Evolutionary conservation across 2,113 vertebrate species (phyloP).

Genomic region (Microcebus lehilahytsara): DNA sequence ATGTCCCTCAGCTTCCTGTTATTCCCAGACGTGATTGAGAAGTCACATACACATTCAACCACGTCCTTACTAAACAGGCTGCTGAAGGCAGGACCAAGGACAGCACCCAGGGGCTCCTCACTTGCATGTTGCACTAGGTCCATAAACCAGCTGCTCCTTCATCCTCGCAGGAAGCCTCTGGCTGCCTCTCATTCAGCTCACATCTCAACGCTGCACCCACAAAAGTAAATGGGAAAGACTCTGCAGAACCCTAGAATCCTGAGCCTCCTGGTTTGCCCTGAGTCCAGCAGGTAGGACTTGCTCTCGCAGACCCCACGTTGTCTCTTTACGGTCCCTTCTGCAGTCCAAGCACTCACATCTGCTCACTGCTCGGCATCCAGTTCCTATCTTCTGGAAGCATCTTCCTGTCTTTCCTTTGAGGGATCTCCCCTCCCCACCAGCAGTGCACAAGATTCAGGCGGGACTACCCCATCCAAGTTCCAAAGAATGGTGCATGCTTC

Average conservation of each 20-base stretch:
- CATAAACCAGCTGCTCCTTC: background rate
- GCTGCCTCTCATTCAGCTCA: background rate
- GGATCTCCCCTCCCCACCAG: background rate
- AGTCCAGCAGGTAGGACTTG: background rate
- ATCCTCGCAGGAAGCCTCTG: background rate
- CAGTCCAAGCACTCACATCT: background rate
- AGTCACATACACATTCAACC: background rate
- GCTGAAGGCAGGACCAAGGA: background rate
- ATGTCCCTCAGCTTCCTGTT: slow-evolving; percentile 15
- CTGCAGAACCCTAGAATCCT: background rate
- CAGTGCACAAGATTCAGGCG: background rate
- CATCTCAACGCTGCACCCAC: background rate
- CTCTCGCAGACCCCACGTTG: background rate
- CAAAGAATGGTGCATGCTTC: background rate
- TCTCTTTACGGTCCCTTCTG: background rate
- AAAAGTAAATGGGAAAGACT: background rate
- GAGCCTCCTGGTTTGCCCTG: background rate
- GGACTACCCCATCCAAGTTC: background rate
- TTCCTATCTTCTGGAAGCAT: background rate
- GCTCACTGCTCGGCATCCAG: background rate
- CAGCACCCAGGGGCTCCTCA: background rate
- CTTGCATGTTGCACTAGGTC: background rate
- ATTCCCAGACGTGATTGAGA: background rate
- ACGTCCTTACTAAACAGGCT: background rate
- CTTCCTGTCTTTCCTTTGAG: background rate